Conservation (phyloP, 2,888 invertebrate species). For the Myopa tessellatipennis region DNA sequence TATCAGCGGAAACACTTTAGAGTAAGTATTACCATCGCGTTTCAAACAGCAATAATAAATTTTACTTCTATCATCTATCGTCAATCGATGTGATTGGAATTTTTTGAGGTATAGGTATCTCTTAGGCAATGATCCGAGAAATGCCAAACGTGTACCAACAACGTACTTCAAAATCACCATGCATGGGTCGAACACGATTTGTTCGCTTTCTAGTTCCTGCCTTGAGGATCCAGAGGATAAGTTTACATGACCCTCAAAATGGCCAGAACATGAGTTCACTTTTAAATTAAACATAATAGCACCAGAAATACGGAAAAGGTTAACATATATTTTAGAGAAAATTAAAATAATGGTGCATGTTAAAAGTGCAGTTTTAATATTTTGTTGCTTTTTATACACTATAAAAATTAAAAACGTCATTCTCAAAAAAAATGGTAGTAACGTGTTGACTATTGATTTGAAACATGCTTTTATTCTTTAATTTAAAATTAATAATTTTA, state of each 20-base stretch:
- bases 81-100: slow-evolving; percentile 52
- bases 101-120: slow-evolving; percentile 53
- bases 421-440: too few relatives aligned
- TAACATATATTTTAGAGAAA: too few relatives aligned
- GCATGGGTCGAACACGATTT: slow-evolving; percentile 50
- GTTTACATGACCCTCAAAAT: too few relatives aligned
- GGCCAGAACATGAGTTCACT: slow-evolving; percentile 54
- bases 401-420: too few relatives aligned
- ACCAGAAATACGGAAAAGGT: slow-evolving; percentile 56
- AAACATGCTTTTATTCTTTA: too few relatives aligned
- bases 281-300: slow-evolving; percentile 53
- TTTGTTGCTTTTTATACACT: too few relatives aligned
- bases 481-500: too few relatives aligned
- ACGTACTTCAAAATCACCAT: slow-evolving; percentile 55
- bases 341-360: too few relatives aligned
- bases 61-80: neutral
- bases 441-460: too few relatives aligned
- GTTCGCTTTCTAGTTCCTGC: slow-evolving; percentile 50
- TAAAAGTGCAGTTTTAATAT: too few relatives aligned
- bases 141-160: slow-evolving; percentile 47
- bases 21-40: slow-evolving; percentile 50
- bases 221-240: slow-evolving; percentile 47
- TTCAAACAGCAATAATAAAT: too few relatives aligned
- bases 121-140: slow-evolving; percentile 55
- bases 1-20: slow-evolving; percentile 50